These are phyloP conservation scores for Chloropsis hardwickii DNA, from an alignment of 2,113 vertebrate species.

Conservation along the genomic window DNA sequence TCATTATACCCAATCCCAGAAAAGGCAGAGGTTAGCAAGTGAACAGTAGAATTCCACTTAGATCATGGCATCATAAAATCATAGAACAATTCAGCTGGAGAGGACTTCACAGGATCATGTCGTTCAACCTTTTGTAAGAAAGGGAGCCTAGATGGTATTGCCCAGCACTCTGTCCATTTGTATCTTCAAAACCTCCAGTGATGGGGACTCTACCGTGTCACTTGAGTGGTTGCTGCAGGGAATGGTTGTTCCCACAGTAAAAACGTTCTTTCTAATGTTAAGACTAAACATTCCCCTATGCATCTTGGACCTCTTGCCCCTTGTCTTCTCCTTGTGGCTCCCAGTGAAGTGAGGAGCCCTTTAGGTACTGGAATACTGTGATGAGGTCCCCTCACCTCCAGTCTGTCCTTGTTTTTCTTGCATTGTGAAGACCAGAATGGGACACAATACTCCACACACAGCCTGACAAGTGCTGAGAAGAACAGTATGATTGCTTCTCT, in stretches of 20 bases:
- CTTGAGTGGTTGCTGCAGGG: neutral
- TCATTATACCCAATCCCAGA: neutral
- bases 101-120: neutral
- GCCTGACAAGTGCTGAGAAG: neutral
- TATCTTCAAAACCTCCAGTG: neutral
- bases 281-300: neutral
- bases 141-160: neutral
- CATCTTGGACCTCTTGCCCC: neutral
- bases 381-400: neutral
- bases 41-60: neutral
- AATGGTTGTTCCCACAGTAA: neutral
- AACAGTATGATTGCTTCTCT: neutral
- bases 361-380: neutral
- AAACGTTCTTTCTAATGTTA: neutral
- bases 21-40: neutral
- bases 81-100: neutral
- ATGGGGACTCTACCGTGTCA: too few species aligned
- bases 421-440: neutral
- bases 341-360: neutral
- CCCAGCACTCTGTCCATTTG: neutral
- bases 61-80: neutral
- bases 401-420: neutral
- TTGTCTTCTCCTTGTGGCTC: neutral
- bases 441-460: neutral
- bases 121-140: neutral